Evolutionary conservation across 2,797 vertebrate genomes (phyloP), one percentile per base, ranked within the genome.

Genomic region (Pyrocephalus nanus): DNA sequence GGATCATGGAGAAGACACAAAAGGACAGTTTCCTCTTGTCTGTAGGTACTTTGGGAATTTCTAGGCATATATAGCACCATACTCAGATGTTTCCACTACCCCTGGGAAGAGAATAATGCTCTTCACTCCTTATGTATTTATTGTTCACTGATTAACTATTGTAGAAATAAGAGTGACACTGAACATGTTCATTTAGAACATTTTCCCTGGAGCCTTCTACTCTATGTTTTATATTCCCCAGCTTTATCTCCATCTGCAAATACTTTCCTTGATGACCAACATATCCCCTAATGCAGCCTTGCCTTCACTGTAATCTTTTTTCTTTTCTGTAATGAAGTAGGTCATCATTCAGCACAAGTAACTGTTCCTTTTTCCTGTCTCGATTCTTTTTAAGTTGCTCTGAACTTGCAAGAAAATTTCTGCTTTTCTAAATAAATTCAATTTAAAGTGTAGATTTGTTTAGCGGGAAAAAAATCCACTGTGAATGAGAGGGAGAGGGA

Each of bases 241-340:
- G 32, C 22, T 76, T 86, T 64, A 60, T 26, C 47, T 94, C 75
- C 88, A 86, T 94, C 95, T 96, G 92, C 83, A 95, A 96, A 51
- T 67, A 76, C 76, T 95, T 92, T 81, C 21, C 82, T 91, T 81
- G 66, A 94, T 81, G 87, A 76, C 51, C 70, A 81, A 53, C 48
- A 20, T 64, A 66, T 76, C 66, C 60, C 66, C 86, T 70, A 55
- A 72, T 53, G 40, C 43, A 60, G 80, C 78, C 40, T 53, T 95
- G 43, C 58, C 40, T 90, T 84, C 48, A 14, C 23, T 72, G 25
- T 83, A 94, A 84, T 62, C 21, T 80, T 85, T 78, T 18, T 77
- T 88, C 61, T 78, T 88, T 87, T 78, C 61, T 79, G 5, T 64
- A 76, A 74, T 64, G 51, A 94, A 79, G 14, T 45, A 80, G 26